These are phyloP conservation scores for Erythrocebus patas DNA, from an alignment of 2,113 vertebrate species.

Conservation along the genomic window DNA sequence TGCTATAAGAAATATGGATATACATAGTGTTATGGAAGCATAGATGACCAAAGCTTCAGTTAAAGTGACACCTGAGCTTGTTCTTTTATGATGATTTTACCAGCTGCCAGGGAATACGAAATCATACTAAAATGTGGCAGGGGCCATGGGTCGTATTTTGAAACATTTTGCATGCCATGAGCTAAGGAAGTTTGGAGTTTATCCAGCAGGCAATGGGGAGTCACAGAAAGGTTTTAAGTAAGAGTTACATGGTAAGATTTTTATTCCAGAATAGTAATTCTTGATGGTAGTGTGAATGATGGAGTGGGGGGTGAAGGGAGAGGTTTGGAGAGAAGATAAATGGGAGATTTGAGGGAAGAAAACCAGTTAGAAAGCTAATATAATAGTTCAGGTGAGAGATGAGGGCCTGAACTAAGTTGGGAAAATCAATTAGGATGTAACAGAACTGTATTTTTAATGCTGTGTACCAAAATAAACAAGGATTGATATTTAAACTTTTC, in stretches of 20 bases:
- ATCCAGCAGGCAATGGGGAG: slow-evolving; percentile 60
- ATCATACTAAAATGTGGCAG: slow-evolving; percentile 48
- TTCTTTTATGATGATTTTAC: slow-evolving; percentile 44
- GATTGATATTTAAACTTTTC: slow-evolving; percentile 74
- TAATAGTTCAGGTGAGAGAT: slow-evolving; percentile 70
- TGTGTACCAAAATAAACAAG: slow-evolving; percentile 80
- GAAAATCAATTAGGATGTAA: slow-evolving; percentile 64
- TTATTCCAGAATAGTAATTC: slow-evolving; percentile 62
- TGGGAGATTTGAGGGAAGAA: slow-evolving; percentile 61
- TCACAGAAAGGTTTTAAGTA: slow-evolving; percentile 64
- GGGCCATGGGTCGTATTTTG: slow-evolving; percentile 48
- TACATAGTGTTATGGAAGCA: slow-evolving; percentile 40
- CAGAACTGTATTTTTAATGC: slow-evolving; percentile 64
- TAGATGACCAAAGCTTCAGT: slow-evolving; percentile 43
- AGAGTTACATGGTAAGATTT: slow-evolving; percentile 60
- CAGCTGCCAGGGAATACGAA: slow-evolving; percentile 30
- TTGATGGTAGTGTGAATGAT: slow-evolving; percentile 70
- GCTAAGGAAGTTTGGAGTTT: slow-evolving; percentile 69
- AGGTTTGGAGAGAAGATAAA: slow-evolving; percentile 64
- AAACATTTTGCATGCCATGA: slow-evolving; percentile 76
- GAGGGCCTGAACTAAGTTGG: slow-evolving; percentile 66
- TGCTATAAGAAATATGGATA: slow-evolving; percentile 59
- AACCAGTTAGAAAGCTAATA: slow-evolving; percentile 68
- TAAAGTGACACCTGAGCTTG: slow-evolving; percentile 64
- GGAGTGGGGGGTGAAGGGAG: slow-evolving; percentile 58